Conservation (phyloP, 2,113 vertebrate genomes). For the Catharus fuscescens region DNA sequence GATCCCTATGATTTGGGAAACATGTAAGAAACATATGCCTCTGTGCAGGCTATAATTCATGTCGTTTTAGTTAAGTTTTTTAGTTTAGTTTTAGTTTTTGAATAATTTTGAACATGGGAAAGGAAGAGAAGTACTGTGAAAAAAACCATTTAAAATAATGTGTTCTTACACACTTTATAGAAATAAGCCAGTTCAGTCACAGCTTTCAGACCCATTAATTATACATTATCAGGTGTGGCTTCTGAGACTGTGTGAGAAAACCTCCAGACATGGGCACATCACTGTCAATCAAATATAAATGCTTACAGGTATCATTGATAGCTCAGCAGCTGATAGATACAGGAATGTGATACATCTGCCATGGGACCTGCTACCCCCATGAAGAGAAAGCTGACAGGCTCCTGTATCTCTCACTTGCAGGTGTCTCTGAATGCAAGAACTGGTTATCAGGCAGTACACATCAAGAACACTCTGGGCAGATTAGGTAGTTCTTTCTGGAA, state of each 20-base stretch:
- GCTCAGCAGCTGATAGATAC: background rate
- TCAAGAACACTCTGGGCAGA: background rate
- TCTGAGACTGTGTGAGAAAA: background rate
- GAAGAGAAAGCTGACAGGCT: background rate
- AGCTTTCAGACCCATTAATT: background rate
- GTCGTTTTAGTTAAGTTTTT: background rate
- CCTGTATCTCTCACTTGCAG: accelerated
- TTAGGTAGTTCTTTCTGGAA: background rate
- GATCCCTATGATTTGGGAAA: background rate
- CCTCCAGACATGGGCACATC: background rate
- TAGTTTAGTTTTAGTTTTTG: background rate
- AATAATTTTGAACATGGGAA: background rate
- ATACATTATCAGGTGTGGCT: background rate
- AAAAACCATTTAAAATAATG: background rate
- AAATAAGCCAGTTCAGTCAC: background rate
- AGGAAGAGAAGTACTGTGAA: background rate
- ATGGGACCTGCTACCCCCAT: background rate
- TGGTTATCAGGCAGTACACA: background rate
- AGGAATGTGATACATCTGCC: background rate
- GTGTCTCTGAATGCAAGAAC: background rate
- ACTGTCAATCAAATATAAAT: background rate
- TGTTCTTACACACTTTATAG: background rate
- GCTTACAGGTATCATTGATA: background rate
- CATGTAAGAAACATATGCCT: accelerated
- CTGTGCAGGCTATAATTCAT: background rate